Evolutionary conservation across 2,888 invertebrate genomes (phyloP), one percentile per base, ranked within the genome.

Genomic region (Scrobipalpa atriplicella): DNA sequence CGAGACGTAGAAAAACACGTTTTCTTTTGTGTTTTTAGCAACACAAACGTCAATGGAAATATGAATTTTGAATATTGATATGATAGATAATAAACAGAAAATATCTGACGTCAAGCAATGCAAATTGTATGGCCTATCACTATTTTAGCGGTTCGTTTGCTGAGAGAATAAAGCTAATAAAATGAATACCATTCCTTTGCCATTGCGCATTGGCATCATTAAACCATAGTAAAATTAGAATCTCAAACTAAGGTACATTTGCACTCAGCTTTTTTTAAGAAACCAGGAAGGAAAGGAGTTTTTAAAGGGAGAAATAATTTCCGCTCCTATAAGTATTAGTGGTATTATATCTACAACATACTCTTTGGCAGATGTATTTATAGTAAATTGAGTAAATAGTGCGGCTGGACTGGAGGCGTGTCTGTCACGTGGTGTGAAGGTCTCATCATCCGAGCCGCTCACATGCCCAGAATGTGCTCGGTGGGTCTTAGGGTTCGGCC

Each of bases 31-130:
- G 16, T 47, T 47, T 47, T 16, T 47, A 47, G 47, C 47, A n/a
- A 47, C 43, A 43, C 47, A 47, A 47, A 16, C 47, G 47, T 47
- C 47, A 47, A 16, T 47, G 16, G 47, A 47, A 47, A 47, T 47
- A 47, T 47, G 47, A 43, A 13, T 13, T 11, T 13, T 9, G 43
- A 47, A 47, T 47, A 47, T 47, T 47, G 16, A 47, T 47, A n/a
- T 0, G 47, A 1, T 5, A 47, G 47, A n/a, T 16, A 1, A 13
- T 43, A 43, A 47, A 47, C n/a, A 47, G 7, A 47, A 47, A 47
- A n/a, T n/a, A 13, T n/a, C 13, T 13, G 43, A 13, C 13, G 13
- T 43, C 43, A n/a, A n/a, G n/a, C n/a, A n/a, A n/a, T n/a, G n/a
- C n/a, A n/a, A n/a, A n/a, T n/a, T n/a, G n/a, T n/a, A n/a, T n/a